phyloP scores from a whole-genome alignment of 2,113 vertebrate genomes.

The Solenodon paradoxus region DNA sequence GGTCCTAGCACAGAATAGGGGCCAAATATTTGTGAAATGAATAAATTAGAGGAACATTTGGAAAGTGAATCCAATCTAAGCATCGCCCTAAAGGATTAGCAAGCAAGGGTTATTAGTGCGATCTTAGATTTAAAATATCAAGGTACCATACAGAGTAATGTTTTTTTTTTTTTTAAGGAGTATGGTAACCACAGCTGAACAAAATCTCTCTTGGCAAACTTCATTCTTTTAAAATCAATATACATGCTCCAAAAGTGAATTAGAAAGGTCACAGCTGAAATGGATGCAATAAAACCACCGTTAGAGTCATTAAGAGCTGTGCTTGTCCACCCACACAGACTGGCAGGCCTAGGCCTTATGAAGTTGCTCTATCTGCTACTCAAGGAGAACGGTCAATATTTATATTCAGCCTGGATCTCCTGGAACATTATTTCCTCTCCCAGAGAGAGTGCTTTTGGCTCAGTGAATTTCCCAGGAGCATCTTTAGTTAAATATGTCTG shows the following conservation, averaged over 20 bases:
- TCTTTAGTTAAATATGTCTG: constrained; percentile 41
- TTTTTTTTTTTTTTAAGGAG: neutral
- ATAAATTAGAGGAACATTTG: neutral
- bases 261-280: neutral
- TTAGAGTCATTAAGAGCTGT: neutral
- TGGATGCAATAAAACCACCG: neutral
- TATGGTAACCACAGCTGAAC: neutral
- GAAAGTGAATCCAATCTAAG: neutral
- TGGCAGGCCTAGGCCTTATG: neutral
- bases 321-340: neutral
- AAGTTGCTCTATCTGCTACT: constrained; percentile 33
- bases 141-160: neutral
- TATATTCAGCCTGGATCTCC: constrained; percentile 53
- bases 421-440: constrained; percentile 42
- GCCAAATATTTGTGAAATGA: neutral
- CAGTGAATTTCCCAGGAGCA: constrained; percentile 42
- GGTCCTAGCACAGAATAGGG: neutral
- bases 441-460: neutral
- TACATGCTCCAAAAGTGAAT: neutral
- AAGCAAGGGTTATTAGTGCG: neutral
- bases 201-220: neutral
- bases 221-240: constrained; percentile 43
- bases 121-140: neutral
- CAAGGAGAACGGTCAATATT: constrained; percentile 58
- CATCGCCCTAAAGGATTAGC: neutral